Base-by-base conservation (phyloP, 2,113 vertebrate species). In the Nematolebias whitei region DNA sequence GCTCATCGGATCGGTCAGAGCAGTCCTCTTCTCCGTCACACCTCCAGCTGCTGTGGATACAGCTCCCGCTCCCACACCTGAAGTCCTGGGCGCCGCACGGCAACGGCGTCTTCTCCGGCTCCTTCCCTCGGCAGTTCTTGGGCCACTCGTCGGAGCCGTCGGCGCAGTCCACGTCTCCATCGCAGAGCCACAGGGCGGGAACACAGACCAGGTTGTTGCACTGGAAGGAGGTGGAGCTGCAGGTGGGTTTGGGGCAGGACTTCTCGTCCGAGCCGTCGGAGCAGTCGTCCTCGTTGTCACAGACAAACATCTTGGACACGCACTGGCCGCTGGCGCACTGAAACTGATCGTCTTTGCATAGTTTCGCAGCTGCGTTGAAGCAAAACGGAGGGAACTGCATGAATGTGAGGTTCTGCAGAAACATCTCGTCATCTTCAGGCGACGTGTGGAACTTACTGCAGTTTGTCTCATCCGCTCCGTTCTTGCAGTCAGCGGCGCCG, bases 61-160 rank as follows among this genome's bases (percentile, higher is more conserved):
- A 98, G 1, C 92, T 77, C 0, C 95, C 93, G 3, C 83, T 90
- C 0, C 4, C 47, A n/a, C 96, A 98, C 71, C 87, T 91, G 75
- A 96, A 95, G 68, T 96, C 91, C 0, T 88, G 65, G 0, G 2
- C 0, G 0, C 54, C 20, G 62, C 95, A 97, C 32, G 50, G 74
- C 1, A 2, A 0, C 1, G 2, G 1, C 0, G 9, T 66, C 20
- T 65, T 41, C 1, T 3, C 0, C 0, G 13, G 26, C 3, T 47
- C 0, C 0, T 2, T 72, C 0, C 23, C 78, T 0, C 7, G 70
- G 6, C 95, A 98, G 82, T 19, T 80, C 74, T 85, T 32, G 0
- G 87, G 89, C 86, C 92, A 92, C 89, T 98, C 96, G 1, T 98
- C 96, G 0, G 95, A 96, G 15, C 91, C 90, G 0, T 97, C 96